Percentiles rank a stretch among this genome's conserved stretches.
These are phyloP conservation scores for Pegoplata infirma DNA, from an alignment of 2,888 invertebrate genomes.

Conservation along the genomic window DNA sequence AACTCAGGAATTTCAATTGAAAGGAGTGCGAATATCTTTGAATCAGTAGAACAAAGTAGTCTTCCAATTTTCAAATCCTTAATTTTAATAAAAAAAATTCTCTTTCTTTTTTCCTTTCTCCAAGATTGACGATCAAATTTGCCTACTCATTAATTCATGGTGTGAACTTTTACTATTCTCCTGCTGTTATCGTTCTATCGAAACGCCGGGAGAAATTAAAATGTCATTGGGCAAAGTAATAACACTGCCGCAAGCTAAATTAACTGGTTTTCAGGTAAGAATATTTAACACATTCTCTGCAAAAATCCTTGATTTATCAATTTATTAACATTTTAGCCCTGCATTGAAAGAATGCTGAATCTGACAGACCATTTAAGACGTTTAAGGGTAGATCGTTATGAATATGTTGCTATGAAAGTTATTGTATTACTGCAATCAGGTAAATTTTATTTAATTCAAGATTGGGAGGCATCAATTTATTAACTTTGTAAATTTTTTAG, in stretches of 20 bases:
- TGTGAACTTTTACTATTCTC: slow-evolving; percentile 94
- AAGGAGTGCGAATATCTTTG: no score
- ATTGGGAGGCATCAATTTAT: background rate
- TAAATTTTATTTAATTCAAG: slow-evolving; percentile 75
- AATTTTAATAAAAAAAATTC: background rate
- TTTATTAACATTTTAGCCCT: slow-evolving; percentile 79
- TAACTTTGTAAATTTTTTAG: slow-evolving; percentile 78
- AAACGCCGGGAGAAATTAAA: slow-evolving; percentile 92
- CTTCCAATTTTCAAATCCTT: no score
- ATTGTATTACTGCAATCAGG: slow-evolving; percentile 94
- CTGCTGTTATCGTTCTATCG: slow-evolving; percentile 95
- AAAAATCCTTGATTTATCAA: background rate
- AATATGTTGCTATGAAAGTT: slow-evolving; percentile 97
- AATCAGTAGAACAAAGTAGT: no score
- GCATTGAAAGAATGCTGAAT: slow-evolving; percentile 96
- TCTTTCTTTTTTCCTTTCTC: slow-evolving; percentile 6
- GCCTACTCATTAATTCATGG: slow-evolving; percentile 98
- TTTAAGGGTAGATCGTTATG: slow-evolving; percentile 94
- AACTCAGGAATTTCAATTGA: no score
- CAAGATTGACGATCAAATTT: slow-evolving; percentile 98
- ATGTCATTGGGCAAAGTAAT: slow-evolving; percentile 80
- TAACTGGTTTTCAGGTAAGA: slow-evolving; percentile 80
- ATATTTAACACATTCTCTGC: no score
- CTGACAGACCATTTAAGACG: slow-evolving; percentile 95
- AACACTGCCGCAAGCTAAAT: slow-evolving; percentile 76